phyloP scores from a whole-genome alignment of 2,797 vertebrate species.

The Gouania willdenowi region DNA sequence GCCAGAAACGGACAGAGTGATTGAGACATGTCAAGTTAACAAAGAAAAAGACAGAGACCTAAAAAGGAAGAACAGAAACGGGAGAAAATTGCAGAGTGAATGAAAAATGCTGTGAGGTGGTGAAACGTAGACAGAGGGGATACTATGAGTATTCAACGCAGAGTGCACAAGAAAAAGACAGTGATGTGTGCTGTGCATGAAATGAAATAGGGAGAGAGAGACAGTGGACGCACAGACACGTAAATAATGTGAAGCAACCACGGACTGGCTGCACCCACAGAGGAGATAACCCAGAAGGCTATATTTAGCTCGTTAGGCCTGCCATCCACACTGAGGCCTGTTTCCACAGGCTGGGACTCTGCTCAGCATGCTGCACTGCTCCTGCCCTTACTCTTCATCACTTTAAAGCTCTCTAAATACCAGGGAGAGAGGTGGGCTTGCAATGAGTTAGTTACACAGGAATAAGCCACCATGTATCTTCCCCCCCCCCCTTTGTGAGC shows the following conservation, averaged over 20 bases:
- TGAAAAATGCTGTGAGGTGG: conserved; percentile 38
- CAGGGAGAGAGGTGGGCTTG: conserved; percentile 12
- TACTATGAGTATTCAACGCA: conserved; percentile 12
- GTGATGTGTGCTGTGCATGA: conserved; percentile 43
- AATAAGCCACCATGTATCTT: neutral
- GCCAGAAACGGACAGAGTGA: conserved; percentile 29
- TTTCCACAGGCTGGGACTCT: conserved; percentile 66
- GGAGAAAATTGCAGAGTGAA: conserved; percentile 24
- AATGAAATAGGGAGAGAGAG: conserved; percentile 37
- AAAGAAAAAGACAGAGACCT: conserved; percentile 21
- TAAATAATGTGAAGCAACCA: conserved; percentile 81
- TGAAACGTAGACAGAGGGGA: conserved; percentile 18
- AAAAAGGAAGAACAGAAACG: conserved; percentile 32
- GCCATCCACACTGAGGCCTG: conserved; percentile 73
- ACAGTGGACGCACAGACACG: conserved; percentile 76
- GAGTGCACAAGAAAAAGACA: conserved; percentile 35
- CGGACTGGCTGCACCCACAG: conserved; percentile 66
- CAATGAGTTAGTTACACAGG: conserved; percentile 7
- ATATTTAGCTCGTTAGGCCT: conserved; percentile 79
- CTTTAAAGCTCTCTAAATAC: conserved; percentile 46
- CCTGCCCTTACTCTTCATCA: conserved; percentile 63
- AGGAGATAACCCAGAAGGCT: conserved; percentile 77
- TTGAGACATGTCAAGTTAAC: conserved; percentile 6
- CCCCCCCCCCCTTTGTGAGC: no score
- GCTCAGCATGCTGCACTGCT: conserved; percentile 61